Evolutionary conservation across 2,797 vertebrate species (phyloP), one percentile per base, ranked within the genome.

Genomic region (Spinus pinus): DNA sequence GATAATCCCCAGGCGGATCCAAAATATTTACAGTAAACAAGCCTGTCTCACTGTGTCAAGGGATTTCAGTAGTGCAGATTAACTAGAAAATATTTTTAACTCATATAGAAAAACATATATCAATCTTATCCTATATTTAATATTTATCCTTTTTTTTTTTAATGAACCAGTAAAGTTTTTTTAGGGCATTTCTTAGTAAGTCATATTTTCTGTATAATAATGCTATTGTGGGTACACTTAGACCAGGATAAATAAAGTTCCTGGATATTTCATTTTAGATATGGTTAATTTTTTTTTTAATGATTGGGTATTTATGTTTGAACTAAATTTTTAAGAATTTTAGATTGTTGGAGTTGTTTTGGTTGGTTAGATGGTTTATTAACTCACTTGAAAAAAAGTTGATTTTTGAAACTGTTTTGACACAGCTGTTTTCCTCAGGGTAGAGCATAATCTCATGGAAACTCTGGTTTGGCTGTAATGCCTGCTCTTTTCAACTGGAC

Each of bases 401-500:
- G 1, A 3, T 23, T 84, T 92, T 91, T 79, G 0, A 46, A 37
- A 61, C 14, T 47, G 3, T 87, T 87, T 82, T 69, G 51, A 22
- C 15, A 24, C 6, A 51, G 7, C 7, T 54, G 3, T 44, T 84
- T 64, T 78, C 10, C 12, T 31, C 24, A 19, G 12, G 17, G 15
- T 31, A 56, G 25, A 21, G 10, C 0, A 0, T 47, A 78, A 3
- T 72, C 23, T 66, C 14, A 17, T 49, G 37, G 21, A 4, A 54
- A 16, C 5, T 54, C 35, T 2, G 2, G 8, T 42, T 85, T 81
- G 35, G 8, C 42, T 62, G 9, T 23, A 56, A 16, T 60, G 9
- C 28, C 21, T 77, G 7, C 8, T 8, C 7, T 54, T 95, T 46
- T 44, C 30, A 58, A 0, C 24, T 51, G 35, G 19, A 22, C 42